Evolutionary conservation across 2,888 invertebrate genomes (phyloP), one percentile per base, ranked within the genome.

Genomic region (Nysson spinosus): DNA sequence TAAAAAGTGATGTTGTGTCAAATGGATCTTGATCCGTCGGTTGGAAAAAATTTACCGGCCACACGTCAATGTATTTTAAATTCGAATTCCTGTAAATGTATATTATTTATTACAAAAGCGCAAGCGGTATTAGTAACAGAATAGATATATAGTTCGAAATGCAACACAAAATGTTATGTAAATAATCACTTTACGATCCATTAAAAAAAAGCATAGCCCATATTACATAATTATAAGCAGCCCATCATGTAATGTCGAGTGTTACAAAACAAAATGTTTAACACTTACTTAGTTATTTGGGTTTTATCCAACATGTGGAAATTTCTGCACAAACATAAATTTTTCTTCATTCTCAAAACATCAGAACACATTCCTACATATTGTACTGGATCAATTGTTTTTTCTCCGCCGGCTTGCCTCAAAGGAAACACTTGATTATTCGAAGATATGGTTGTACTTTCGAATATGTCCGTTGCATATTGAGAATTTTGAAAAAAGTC

Each of bases 31-130:
- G 93, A 85, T 91, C 92, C 61, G 88, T 92, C 65, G 93, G 96
- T 80, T 92, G 89, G 71, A 98, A 92, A 72, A 97, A 92, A 85
- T 99, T 98, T 1, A 98, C 94, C 1, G 99, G 96, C 99, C 99
- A 99, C 3, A 99, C 97, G 88, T 99, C 99, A 57, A 99, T 96
- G 88, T 93, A 96, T 72, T 92, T 91, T 19, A 93, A 90, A 49
- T 90, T 87, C 0, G 90, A 89, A 11, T 90, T 91, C 37, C 93
- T 93, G 11, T 0, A 62, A 72, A 9, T 19, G 46, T 4, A 56
- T 44, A 16, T 16, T 32, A 55, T 52, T 47, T 42, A 11, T 11
- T 49, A n/a, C n/a, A 39, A 46, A 42, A 34, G 30, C 4, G 35
- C 28, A 43, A 40, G 12, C 35, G 35, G 6, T 4, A 20, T 3